Conservation (phyloP, 2,113 vertebrate species). For the Pluvialis apricaria region DNA sequence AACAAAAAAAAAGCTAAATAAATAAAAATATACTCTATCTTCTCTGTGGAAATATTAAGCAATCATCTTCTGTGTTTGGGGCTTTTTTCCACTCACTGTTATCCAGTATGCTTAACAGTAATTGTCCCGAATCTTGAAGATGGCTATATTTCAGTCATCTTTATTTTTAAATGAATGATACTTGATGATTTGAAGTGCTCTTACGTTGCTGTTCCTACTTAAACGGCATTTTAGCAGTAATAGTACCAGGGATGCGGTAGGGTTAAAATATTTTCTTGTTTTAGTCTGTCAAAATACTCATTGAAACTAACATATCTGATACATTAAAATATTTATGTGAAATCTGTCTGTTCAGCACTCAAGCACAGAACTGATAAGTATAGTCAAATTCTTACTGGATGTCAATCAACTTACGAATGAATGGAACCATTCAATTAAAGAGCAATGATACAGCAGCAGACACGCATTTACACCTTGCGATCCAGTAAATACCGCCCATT, state of each 20-base stretch:
- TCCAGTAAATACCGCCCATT: not conserved
- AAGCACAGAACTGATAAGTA: not conserved
- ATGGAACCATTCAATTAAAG: not conserved
- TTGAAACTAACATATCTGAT: not conserved
- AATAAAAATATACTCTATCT: not conserved
- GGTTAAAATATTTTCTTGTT: slow-evolving; percentile 11
- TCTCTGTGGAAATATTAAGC: not conserved
- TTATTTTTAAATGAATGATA: not conserved
- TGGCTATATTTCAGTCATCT: not conserved
- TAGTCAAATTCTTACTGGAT: not conserved
- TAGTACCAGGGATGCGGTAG: not conserved
- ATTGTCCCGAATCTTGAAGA: not conserved
- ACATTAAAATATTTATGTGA: not conserved
- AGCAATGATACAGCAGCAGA: not conserved
- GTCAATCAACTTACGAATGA: not conserved
- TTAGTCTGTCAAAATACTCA: not conserved
- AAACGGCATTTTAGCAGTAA: not conserved
- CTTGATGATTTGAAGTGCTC: not conserved
- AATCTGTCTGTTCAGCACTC: slow-evolving; percentile 6
- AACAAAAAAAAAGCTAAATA: not conserved
- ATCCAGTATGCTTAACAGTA: not conserved
- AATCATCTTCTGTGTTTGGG: not conserved
- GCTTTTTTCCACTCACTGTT: not conserved
- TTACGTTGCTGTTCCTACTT: not conserved
- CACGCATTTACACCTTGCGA: accelerated